Conservation (phyloP, 2,113 vertebrate genomes). For the Megalops atlanticus region DNA sequence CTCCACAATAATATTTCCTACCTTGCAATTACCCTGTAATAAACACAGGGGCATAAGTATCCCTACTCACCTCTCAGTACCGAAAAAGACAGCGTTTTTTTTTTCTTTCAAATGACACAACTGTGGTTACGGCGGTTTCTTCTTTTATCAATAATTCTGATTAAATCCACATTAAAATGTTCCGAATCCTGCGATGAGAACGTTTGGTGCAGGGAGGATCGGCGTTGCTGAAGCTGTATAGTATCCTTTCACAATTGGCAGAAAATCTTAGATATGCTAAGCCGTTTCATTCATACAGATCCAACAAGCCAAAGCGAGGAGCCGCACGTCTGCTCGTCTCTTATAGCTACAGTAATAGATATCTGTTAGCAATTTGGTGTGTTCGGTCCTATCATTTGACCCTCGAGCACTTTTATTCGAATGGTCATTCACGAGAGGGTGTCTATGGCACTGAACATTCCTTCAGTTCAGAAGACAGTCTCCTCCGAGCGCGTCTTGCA, state of each 20-base stretch:
- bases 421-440: slow-evolving; percentile 42
- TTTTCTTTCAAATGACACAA: slow-evolving; percentile 14
- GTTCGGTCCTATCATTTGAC: slow-evolving; percentile 44
- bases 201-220: slow-evolving; percentile 23
- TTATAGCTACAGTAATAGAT: slow-evolving; percentile 26
- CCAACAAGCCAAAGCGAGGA: slow-evolving; percentile 25
- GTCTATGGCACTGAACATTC: slow-evolving; percentile 54
- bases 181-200: slow-evolving; percentile 33
- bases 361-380: slow-evolving; percentile 37
- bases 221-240: slow-evolving; percentile 16
- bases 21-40: slow-evolving; percentile 11
- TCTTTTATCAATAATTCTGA: not conserved
- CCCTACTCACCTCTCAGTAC: slow-evolving; percentile 43
- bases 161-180: slow-evolving; percentile 47
- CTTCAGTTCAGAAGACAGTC: slow-evolving; percentile 48
- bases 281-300: slow-evolving; percentile 57
- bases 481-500: slow-evolving; percentile 39
- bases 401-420: slow-evolving; percentile 18
- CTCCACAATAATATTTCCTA: not conserved
- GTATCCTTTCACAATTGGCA: slow-evolving; percentile 36
- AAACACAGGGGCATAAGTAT: not conserved
- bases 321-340: slow-evolving; percentile 23
- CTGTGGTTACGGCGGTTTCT: not conserved
- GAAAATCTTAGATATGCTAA: slow-evolving; percentile 22
- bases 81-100: not conserved